Percentiles rank a stretch among this genome's conserved stretches.
Conservation (phyloP, 1,140 invertebrate genomes). For the Pogonomyrmex californicus region DNA sequence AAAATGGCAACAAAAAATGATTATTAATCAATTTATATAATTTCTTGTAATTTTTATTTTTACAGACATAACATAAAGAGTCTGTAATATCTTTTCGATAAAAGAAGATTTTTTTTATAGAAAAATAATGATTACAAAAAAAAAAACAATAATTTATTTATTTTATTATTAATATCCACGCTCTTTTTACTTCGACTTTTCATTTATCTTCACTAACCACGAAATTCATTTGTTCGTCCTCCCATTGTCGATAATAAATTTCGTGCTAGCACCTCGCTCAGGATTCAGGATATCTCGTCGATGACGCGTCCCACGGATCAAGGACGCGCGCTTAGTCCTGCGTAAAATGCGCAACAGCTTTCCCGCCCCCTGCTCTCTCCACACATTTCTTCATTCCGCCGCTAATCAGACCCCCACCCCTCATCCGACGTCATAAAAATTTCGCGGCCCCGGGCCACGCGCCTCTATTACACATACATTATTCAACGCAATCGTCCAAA, state of each 20-base stretch:
- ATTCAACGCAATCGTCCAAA: constrained; percentile 78
- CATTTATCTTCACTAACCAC: constrained; percentile 18
- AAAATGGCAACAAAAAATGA: neutral
- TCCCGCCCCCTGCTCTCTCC: constrained; percentile 4
- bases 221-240: neutral
- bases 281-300: constrained; percentile 68
- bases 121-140: neutral
- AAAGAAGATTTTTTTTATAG: neutral
- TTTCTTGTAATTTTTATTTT: neutral
- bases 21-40: neutral
- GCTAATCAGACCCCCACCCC: neutral
- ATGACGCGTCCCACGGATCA: constrained; percentile 65
- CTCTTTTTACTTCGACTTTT: neutral
- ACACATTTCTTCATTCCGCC: constrained; percentile 1
- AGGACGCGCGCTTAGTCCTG: constrained; percentile 65
- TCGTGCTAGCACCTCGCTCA: constrained; percentile 11
- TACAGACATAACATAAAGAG: neutral
- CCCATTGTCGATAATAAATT: neutral
- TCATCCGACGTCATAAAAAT: constrained; percentile 4
- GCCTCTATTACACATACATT: constrained; percentile 80
- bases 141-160: neutral
- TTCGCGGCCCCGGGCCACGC: constrained; percentile 66
- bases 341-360: constrained; percentile 49
- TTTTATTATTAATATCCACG: neutral
- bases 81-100: neutral